Evolutionary conservation across 2,113 vertebrate genomes (phyloP).

Genomic region (Panurus biarmicus): DNA sequence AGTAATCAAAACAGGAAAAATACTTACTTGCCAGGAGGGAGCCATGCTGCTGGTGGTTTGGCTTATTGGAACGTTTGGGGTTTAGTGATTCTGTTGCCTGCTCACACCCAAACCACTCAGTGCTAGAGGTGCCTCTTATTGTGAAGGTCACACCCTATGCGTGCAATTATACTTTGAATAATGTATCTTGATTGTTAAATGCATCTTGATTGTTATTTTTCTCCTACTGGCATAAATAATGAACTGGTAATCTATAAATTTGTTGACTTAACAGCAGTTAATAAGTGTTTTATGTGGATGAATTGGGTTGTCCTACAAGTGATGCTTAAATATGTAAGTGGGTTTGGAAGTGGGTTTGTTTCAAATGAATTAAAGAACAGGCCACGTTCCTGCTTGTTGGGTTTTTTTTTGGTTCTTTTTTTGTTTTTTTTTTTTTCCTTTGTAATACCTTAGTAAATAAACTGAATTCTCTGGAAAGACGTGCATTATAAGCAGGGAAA

Average conservation of each 20-base stretch:
- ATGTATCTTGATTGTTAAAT: conserved; percentile 40
- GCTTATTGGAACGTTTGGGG: neutral
- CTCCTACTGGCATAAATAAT: conserved; percentile 15
- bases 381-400: neutral
- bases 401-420: neutral
- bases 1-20: neutral
- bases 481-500: neutral
- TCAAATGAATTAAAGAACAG: neutral
- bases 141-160: conserved; percentile 24
- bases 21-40: neutral
- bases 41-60: neutral
- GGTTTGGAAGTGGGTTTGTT: neutral
- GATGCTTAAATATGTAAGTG: neutral
- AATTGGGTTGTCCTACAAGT: conserved; percentile 22
- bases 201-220: conserved; percentile 41
- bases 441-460: neutral
- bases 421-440: neutral
- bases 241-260: conserved; percentile 20
- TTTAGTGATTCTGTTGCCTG: neutral
- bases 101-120: neutral
- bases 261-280: conserved; percentile 34
- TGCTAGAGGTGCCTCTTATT: conserved; percentile 5
- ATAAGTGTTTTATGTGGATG: neutral
- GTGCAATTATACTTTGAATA: conserved; percentile 28
- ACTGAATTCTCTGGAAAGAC: neutral